phyloP scores from a whole-genome alignment of 2,113 vertebrate species.

The Takifugu bimaculatus region DNA sequence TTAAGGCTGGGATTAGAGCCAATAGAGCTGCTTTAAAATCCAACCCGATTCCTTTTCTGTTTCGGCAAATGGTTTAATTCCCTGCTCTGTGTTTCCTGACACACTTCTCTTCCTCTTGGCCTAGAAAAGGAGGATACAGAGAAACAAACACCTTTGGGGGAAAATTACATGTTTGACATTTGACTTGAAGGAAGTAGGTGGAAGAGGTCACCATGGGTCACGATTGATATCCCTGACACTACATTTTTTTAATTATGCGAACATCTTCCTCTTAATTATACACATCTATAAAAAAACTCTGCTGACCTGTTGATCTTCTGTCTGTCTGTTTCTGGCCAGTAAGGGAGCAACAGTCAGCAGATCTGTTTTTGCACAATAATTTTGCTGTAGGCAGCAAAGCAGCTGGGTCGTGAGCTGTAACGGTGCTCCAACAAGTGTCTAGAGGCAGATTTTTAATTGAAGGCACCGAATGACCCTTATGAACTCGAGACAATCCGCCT shows the following conservation, averaged over 20 bases:
- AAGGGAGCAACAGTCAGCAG: constrained; percentile 26
- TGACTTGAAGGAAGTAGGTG: constrained; percentile 45
- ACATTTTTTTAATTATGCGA: neutral
- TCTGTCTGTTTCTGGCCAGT: constrained; percentile 3
- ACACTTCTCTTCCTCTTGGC: constrained; percentile 30
- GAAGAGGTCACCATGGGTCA: constrained; percentile 35
- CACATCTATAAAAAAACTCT: constrained; percentile 6
- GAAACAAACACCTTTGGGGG: constrained; percentile 21
- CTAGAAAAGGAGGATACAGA: constrained; percentile 14
- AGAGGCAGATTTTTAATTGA: constrained; percentile 71
- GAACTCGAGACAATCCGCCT: constrained; percentile 55
- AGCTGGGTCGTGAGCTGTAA: constrained; percentile 44
- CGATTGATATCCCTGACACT: constrained; percentile 17
- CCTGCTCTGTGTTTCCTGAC: constrained; percentile 27
- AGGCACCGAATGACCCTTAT: constrained; percentile 60
- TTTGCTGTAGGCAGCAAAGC: constrained; percentile 40
- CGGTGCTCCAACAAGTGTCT: constrained; percentile 54
- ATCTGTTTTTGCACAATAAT: constrained; percentile 30
- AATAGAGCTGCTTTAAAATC: constrained; percentile 43
- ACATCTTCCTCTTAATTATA: neutral
- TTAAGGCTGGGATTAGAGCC: constrained; percentile 42
- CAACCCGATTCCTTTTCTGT: constrained; percentile 41
- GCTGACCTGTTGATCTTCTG: constrained; percentile 11
- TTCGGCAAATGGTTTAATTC: constrained; percentile 19
- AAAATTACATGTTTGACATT: constrained; percentile 13